A percentile compares a stretch with the other conserved stretches of the same genome.
Evolutionary conservation across 64 coral and sea anemone genomes (phyloP).

Genomic region (Montipora sp.): DNA sequence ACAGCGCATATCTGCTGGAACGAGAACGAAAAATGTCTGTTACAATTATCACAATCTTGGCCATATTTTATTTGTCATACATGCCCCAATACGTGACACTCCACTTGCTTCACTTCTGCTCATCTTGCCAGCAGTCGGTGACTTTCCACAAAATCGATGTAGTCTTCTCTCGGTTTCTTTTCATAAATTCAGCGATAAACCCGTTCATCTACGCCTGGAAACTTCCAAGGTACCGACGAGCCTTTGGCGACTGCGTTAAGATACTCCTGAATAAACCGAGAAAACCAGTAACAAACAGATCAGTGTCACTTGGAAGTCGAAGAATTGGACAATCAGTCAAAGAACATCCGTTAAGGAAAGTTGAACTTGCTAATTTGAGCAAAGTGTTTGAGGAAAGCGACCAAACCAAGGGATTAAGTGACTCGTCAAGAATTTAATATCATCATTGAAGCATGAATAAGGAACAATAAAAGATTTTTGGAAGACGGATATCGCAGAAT

Average conservation of each 20-base stretch:
- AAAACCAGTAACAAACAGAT: not conserved
- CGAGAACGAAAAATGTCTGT: constrained; percentile 11
- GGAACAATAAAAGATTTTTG: not conserved
- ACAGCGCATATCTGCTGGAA: not conserved
- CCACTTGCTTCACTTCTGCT: constrained; percentile 15
- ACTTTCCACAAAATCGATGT: constrained; percentile 42
- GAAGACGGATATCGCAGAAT: too few relatives aligned
- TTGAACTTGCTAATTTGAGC: not conserved
- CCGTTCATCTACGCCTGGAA: constrained; percentile 38
- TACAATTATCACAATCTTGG: not conserved
- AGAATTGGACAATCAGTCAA: not conserved
- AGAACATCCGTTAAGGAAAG: not conserved
- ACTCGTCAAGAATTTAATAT: not conserved
- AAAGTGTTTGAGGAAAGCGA: not conserved
- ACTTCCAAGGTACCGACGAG: constrained; percentile 4
- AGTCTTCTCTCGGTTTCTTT: not conserved
- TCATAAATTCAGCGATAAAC: constrained; percentile 22
- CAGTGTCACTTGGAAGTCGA: not conserved
- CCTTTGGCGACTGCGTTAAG: constrained; percentile 3
- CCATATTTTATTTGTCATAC: not conserved
- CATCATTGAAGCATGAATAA: not conserved
- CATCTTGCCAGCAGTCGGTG: constrained; percentile 8
- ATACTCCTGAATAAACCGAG: not conserved
- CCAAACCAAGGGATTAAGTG: not conserved
- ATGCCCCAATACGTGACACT: constrained; percentile 31